Evolutionary conservation across 2,113 vertebrate species (phyloP), one percentile per base, ranked within the genome.

Genomic region (Lepus timidus): DNA sequence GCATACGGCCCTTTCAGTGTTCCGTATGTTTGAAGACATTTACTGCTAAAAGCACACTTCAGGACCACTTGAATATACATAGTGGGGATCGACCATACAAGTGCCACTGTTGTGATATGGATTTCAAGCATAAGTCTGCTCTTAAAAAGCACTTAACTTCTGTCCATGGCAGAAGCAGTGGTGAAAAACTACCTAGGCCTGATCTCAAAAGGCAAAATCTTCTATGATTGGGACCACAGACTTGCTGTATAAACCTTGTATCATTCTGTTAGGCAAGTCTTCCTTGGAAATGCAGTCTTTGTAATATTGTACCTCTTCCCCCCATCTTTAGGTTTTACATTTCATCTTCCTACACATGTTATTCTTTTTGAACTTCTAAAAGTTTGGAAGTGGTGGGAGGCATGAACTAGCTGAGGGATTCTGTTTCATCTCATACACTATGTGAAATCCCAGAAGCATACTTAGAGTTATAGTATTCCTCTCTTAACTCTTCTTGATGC

Each of bases 61-160:
- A 99, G 97, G 99, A 99, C 91, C 99, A 99, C 95, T 96, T 99
- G 67, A 99, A 99, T 73, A 98, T 99, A 92, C 99, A 99, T 96
- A 99, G 98, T 0, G 99, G 98, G 1, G 98, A 98, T 94, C 98
- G 98, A 39, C 98, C 98, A 13, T 98, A 98, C 91, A 98, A 98
- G 92, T 99, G 98, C 58, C 98, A 98, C 55, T 98, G 98, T 91
- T 99, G 99, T 52, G 98, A 99, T 89, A 98, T 99, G 98, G 98
- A 99, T 97, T 99, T 99, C 27, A 98, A 98, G 70, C 99, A 99
- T 96, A 99, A 99, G 74, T 98, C 98, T 70, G 98, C 98, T 89
- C 98, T 99, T 44, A 98, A 98, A 97, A 99, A 99, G 91, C 99
- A 99, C 79, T 98, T 99, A 79, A 99, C 98, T 62, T 99, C 98